phyloP scores from a whole-genome alignment of 2,113 vertebrate species.

The Sardina pilchardus region DNA sequence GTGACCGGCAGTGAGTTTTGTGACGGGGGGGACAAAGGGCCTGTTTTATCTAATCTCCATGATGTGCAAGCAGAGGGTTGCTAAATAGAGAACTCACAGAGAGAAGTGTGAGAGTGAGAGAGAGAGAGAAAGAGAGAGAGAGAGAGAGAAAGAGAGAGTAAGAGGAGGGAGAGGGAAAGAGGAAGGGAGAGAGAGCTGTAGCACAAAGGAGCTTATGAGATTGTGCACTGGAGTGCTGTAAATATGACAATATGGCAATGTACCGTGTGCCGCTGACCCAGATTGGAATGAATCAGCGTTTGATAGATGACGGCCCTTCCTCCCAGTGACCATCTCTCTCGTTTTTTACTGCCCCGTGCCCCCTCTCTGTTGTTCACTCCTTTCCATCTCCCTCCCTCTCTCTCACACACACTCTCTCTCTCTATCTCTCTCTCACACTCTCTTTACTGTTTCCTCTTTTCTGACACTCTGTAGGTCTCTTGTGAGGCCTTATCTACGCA shows the following conservation, averaged over 20 bases:
- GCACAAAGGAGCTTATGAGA: not conserved
- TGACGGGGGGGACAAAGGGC: not conserved
- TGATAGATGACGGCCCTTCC: not conserved
- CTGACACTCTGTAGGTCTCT: constrained; percentile 58
- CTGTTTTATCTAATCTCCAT: not conserved
- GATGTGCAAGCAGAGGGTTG: not conserved
- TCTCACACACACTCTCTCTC: no score
- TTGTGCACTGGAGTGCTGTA: not conserved
- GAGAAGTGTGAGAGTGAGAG: not conserved
- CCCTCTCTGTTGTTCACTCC: not conserved
- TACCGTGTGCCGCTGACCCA: not conserved
- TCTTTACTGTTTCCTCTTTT: constrained; percentile 64
- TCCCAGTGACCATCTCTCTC: not conserved
- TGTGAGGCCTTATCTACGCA: constrained; percentile 67
- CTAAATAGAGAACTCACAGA: not conserved
- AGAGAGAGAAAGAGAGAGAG: not conserved
- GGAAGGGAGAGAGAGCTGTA: constrained; percentile 29
- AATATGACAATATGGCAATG: not conserved
- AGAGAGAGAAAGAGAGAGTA: not conserved
- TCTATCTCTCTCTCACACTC: not conserved
- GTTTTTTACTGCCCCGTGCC: not conserved
- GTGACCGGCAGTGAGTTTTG: not conserved
- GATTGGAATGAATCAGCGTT: not conserved
- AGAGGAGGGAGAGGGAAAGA: constrained; percentile 1
- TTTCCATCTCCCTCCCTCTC: not conserved